These are phyloP conservation scores for Microplitis mediator DNA, from an alignment of 1,140 invertebrate species.

Conservation along the genomic window DNA sequence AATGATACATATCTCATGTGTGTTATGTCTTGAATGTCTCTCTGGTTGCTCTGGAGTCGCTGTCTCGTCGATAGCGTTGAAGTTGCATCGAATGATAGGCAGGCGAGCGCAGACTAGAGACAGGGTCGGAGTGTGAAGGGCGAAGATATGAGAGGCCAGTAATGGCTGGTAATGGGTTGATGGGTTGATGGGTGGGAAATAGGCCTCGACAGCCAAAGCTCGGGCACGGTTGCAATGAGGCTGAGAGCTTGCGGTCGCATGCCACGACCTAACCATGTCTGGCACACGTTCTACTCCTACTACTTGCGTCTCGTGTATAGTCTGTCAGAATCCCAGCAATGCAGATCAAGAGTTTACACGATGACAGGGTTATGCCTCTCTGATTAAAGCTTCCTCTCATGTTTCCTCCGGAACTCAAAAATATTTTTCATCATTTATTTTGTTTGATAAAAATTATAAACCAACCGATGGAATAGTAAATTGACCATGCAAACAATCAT, in stretches of 20 bases:
- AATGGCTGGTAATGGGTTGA: conserved; percentile 13
- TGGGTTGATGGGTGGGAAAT: conserved; percentile 2
- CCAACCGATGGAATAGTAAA: background rate
- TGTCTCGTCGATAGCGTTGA: background rate
- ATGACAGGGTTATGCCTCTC: background rate
- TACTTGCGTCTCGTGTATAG: conserved; percentile 13
- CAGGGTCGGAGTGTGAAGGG: conserved; percentile 1
- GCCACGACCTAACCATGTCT: conserved; percentile 55
- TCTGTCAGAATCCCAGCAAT: conserved; percentile 1
- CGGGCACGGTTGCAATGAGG: conserved; percentile 54
- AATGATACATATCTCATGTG: conserved; percentile 57
- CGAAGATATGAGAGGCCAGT: no score
- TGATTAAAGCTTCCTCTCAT: no score
- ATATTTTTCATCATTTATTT: no score
- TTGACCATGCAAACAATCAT: conserved; percentile 4
- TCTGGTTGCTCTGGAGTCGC: conserved; percentile 19
- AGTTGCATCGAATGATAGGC: no score
- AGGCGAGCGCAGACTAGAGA: no score
- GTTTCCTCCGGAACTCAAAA: no score
- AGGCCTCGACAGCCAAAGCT: conserved; percentile 32
- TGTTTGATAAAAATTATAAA: background rate
- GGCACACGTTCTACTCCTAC: conserved; percentile 32
- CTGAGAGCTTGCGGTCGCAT: conserved; percentile 58
- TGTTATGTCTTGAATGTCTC: conserved; percentile 58
- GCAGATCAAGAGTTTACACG: conserved; percentile 2